Percentiles rank a stretch among this genome's conserved stretches.
These are phyloP conservation scores for Tapirus terrestris DNA, from an alignment of 2,113 vertebrate genomes.

Conservation along the genomic window DNA sequence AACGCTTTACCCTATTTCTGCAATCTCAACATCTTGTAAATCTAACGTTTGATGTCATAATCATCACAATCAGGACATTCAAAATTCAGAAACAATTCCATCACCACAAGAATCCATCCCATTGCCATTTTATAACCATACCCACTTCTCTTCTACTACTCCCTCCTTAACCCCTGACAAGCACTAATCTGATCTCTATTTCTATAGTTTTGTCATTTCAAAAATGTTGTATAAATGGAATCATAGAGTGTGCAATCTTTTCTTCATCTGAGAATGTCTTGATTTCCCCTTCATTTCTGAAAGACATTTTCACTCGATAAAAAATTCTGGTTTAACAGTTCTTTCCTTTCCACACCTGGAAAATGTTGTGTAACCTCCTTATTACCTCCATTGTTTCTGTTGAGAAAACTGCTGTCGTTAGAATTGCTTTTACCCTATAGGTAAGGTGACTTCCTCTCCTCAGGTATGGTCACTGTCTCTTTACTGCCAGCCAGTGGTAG, in stretches of 20 bases:
- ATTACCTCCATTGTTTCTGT: background rate
- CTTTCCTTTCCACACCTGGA: background rate
- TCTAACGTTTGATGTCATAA: background rate
- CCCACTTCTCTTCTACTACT: background rate
- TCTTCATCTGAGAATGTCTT: background rate
- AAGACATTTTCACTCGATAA: background rate
- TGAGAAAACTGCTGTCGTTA: background rate
- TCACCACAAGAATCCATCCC: background rate
- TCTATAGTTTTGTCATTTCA: background rate
- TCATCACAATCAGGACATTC: background rate
- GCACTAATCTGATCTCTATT: background rate
- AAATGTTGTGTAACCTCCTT: background rate
- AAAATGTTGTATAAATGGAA: background rate
- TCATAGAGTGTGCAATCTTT: background rate
- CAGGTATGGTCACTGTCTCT: fast-evolving
- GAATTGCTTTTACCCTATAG: background rate
- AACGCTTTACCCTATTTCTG: background rate
- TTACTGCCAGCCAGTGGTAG: background rate
- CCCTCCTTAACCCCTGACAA: background rate
- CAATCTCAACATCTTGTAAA: background rate
- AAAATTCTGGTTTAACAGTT: background rate
- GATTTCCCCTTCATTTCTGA: background rate
- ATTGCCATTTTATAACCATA: background rate
- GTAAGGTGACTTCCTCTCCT: background rate
- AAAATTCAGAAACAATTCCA: background rate